Percentiles rank a stretch among this genome's conserved stretches.
phyloP scores from a whole-genome alignment of 2,797 vertebrate genomes.

The Helostoma temminkii region DNA sequence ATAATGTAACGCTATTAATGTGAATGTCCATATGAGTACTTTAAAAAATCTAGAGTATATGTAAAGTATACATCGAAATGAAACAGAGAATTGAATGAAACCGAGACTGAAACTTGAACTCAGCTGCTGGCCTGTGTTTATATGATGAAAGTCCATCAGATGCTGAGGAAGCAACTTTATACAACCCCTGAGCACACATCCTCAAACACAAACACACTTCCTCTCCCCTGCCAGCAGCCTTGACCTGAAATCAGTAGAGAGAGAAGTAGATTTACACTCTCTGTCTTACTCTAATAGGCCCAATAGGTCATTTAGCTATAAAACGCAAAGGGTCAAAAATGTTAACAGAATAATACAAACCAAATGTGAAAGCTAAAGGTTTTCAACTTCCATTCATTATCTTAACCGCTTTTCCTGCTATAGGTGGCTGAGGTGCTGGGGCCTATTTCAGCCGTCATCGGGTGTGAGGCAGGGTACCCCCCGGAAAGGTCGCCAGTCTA shows the following conservation, averaged over 20 bases:
- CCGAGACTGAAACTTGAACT: background rate
- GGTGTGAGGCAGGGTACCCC: too few species aligned
- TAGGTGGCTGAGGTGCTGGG: too few species aligned
- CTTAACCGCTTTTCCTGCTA: too few species aligned
- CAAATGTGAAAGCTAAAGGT: background rate
- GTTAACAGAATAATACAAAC: constrained; percentile 1
- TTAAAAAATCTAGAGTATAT: too few species aligned
- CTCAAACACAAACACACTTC: constrained; percentile 38
- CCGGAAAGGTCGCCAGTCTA: too few species aligned
- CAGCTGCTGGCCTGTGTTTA: constrained; percentile 6
- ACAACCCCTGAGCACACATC: constrained; percentile 28
- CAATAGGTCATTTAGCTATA: constrained; percentile 29
- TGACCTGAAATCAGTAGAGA: constrained; percentile 39
- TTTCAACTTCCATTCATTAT: background rate
- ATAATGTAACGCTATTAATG: constrained; percentile 3
- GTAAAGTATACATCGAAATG: too few species aligned
- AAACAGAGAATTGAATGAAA: too few species aligned
- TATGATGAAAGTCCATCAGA: constrained; percentile 3
- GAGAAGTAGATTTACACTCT: constrained; percentile 1
- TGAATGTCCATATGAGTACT: background rate
- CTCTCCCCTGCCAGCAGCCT: constrained; percentile 2
- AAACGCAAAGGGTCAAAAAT: constrained; percentile 17
- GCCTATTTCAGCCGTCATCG: too few species aligned
- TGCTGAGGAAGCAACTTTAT: constrained; percentile 15
- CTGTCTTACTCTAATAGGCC: background rate